Evolutionary conservation across 2,113 vertebrate species (phyloP).

Genomic region (Orycteropus afer): DNA sequence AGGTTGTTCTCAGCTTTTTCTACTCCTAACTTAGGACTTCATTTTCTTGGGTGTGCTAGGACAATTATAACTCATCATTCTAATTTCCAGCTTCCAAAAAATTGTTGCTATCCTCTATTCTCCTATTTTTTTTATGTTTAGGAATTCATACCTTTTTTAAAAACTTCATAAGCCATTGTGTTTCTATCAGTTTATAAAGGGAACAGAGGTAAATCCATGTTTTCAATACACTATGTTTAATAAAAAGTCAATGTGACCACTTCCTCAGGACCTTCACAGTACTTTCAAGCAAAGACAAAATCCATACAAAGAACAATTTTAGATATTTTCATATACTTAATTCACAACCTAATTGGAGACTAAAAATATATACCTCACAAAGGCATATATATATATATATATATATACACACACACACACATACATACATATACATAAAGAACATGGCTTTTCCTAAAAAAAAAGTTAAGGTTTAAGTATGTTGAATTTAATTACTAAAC

Average conservation of each 20-base stretch:
- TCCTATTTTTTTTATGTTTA: background rate
- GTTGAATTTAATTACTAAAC: constrained; percentile 16
- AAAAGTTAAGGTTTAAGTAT: background rate
- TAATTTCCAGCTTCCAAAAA: background rate
- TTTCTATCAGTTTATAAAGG: background rate
- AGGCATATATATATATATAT: no score
- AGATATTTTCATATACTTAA: background rate
- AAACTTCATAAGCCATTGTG: background rate
- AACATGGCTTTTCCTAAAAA: background rate
- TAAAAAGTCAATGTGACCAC: background rate
- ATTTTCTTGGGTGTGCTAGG: background rate
- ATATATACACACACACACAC: no score
- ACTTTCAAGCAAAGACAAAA: constrained; percentile 2
- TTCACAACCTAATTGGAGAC: constrained; percentile 7
- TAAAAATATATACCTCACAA: background rate
- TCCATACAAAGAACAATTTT: background rate
- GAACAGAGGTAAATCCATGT: background rate
- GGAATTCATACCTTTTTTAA: background rate
- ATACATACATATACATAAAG: no score
- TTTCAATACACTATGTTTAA: background rate
- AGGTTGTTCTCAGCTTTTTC: background rate
- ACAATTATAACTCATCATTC: background rate
- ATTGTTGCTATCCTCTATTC: background rate
- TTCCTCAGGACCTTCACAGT: background rate
- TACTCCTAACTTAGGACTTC: background rate